Base-by-base conservation (phyloP, 1,140 invertebrate species). In the Ladona fulva region DNA sequence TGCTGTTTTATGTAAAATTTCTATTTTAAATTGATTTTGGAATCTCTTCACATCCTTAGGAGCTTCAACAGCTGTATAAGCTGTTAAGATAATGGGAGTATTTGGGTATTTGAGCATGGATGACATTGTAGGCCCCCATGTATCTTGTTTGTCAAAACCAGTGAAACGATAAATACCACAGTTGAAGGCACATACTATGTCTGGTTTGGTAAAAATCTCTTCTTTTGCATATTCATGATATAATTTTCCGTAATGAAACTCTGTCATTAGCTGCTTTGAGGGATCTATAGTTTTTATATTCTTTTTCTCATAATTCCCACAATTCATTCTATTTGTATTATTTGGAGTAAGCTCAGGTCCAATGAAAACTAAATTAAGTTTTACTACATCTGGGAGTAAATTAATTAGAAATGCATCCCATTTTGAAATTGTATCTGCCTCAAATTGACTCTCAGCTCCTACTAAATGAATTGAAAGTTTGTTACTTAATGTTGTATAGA, bases 361-460 rank as follows among this genome's bases (percentile, higher is more conserved):
- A 0, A 92, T 83, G 24, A 93, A 88, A 0, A 89, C 86, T 0
- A 93, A 82, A 74, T 85, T 85, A 0, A 93, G 80, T 37, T 83
- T 84, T 75, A 86, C 86, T 0, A 92, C 79, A 0, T 86, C 81
- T 0, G 90, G 89, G 7, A 88, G 81, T 29, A 91, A 85, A 82
- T 93, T 91, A 0, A 92, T 81, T 77, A 92, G 89, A 80, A 92
- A 87, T 29, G 88, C 86, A 81, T 93, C 92, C 92, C 92, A 93
- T 75, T 91, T 91, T 37, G 87, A 85, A 0, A 92, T 80, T 74
- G 87, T 85, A 77, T 90, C 87, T 1, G 90, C 90, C 83, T 93
- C 92, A 79, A 91, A 92, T 59, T 91, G 90, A 24, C 91, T 86
- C 81, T 93, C 92, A 0, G 91, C 90, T 0, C 91, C 91, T 24